Percentiles rank a stretch among this genome's conserved stretches.
Conservation (phyloP, 2,888 invertebrate species). For the Drosophila parthenogenetica region DNA sequence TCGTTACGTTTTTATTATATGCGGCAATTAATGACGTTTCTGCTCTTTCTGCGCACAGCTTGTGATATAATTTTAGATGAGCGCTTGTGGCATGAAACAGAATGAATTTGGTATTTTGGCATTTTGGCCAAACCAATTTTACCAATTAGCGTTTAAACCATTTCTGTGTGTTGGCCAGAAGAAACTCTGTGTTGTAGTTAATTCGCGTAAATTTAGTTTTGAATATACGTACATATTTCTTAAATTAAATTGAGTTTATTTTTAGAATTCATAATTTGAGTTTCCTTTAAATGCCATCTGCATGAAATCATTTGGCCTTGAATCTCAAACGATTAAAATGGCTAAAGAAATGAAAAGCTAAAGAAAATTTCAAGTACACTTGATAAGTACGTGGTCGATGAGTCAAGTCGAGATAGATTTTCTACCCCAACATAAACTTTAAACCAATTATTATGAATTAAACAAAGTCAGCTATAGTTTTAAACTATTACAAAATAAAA, state of each 20-base stretch:
- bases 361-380: conserved; percentile 22
- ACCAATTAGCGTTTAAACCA: conserved; percentile 16
- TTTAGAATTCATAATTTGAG: conserved; percentile 49
- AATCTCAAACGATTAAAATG: conserved; percentile 34
- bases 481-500: neutral
- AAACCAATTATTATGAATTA: no score
- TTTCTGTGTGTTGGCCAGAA: conserved; percentile 4
- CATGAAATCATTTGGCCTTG: conserved; percentile 70
- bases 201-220: conserved; percentile 44
- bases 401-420: conserved; percentile 1
- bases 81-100: conserved; percentile 24
- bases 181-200: conserved; percentile 51
- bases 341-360: neutral
- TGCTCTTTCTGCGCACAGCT: conserved; percentile 34
- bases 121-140: conserved; percentile 16
- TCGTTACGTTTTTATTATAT: conserved; percentile 31
- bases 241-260: conserved; percentile 55
- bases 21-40: conserved; percentile 69
- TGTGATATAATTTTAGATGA: conserved; percentile 66
- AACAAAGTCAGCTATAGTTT: neutral
- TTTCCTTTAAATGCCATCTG: conserved; percentile 49
- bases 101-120: conserved; percentile 18
- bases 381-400: conserved; percentile 27
- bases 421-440: no score
- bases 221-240: conserved; percentile 33